These are phyloP conservation scores for Rousettus leschenaultii DNA, from an alignment of 2,113 vertebrate genomes.

Conservation along the genomic window DNA sequence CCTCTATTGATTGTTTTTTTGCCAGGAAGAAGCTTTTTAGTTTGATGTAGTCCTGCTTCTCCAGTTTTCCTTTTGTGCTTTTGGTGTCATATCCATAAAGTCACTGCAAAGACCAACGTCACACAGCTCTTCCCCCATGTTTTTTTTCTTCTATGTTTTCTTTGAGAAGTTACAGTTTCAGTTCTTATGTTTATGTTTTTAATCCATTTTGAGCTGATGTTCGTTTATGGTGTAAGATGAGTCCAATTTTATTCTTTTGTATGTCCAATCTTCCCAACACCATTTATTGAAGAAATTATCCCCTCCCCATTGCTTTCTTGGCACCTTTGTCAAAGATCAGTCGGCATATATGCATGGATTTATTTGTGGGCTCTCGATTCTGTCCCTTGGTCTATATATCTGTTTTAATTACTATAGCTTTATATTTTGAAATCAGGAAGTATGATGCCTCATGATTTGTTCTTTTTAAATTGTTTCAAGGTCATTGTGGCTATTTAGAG, in stretches of 20 bases:
- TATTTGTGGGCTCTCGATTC: not conserved
- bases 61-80: not conserved
- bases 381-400: not conserved
- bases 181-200: not conserved
- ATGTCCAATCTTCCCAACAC: not conserved
- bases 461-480: not conserved
- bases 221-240: not conserved
- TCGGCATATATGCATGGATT: not conserved
- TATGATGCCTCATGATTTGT: not conserved
- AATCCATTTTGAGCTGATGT: not conserved
- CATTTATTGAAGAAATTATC: not conserved
- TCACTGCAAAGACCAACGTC: not conserved
- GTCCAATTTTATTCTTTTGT: not conserved
- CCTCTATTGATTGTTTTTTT: not conserved
- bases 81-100: not conserved
- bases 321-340: not conserved
- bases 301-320: not conserved
- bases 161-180: not conserved
- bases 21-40: not conserved
- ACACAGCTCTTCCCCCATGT: not conserved
- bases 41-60: not conserved
- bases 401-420: not conserved
- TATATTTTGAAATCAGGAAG: constrained; percentile 14
- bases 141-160: not conserved
- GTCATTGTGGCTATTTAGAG: not conserved